Evolutionary conservation across 2,113 vertebrate species (phyloP).

Genomic region (Nicator chloris): DNA sequence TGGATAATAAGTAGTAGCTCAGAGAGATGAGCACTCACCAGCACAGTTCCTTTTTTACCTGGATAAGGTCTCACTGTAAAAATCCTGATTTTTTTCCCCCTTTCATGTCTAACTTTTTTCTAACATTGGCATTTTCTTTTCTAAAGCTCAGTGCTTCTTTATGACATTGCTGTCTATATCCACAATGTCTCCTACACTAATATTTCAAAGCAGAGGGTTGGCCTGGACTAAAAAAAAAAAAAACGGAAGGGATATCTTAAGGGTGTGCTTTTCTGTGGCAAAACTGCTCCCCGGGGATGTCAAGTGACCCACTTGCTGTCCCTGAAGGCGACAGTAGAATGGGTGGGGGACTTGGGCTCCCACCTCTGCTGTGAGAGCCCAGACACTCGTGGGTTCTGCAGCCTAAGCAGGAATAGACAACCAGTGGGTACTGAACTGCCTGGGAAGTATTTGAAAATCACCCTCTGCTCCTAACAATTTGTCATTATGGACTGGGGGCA

Average conservation of each 20-base stretch:
- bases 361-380: background rate
- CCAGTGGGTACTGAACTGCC: background rate
- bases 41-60: background rate
- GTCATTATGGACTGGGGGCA: background rate
- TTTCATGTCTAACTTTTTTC: background rate
- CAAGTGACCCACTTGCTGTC: background rate
- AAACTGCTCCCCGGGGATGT: background rate
- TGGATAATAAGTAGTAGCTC: background rate
- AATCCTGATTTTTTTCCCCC: background rate
- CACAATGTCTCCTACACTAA: background rate
- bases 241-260: background rate
- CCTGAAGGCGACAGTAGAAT: background rate
- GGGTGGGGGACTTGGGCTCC: rapidly evolving
- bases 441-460: background rate
- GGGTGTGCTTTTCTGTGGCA: background rate
- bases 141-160: background rate
- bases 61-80: background rate
- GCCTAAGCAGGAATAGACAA: background rate
- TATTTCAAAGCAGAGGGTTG: background rate
- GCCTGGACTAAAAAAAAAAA: no score
- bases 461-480: background rate
- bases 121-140: background rate
- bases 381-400: background rate
- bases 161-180: background rate
- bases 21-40: no score